These are phyloP conservation scores for Diadema setosum DNA, from an alignment of 35 echinoderm and acorn worm genomes.

Conservation along the genomic window DNA sequence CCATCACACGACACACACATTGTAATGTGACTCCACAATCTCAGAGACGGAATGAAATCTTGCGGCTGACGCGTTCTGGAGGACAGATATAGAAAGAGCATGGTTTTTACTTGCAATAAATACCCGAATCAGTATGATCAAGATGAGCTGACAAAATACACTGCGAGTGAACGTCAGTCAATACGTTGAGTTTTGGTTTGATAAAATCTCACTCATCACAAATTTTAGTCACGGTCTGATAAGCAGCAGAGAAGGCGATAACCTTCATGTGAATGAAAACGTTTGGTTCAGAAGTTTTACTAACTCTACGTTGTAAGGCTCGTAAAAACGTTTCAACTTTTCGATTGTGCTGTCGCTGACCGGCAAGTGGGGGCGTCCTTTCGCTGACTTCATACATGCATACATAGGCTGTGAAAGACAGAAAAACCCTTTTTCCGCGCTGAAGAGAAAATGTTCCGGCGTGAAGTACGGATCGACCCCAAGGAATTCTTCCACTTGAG, in stretches of 20 bases:
- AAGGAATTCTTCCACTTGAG: constrained; percentile 61
- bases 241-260: background rate
- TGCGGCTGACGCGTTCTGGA: too few relatives aligned
- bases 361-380: constrained; percentile 59
- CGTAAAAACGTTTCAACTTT: constrained; percentile 63
- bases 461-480: constrained; percentile 49
- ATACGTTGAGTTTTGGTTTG: too few relatives aligned
- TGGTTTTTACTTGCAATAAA: background rate
- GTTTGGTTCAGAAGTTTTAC: constrained; percentile 24
- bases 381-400: constrained; percentile 60
- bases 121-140: background rate
- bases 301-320: constrained; percentile 62
- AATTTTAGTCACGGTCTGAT: too few relatives aligned
- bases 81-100: too few relatives aligned
- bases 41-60: too few relatives aligned
- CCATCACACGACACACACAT: too few relatives aligned
- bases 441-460: constrained; percentile 60
- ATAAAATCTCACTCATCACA: too few relatives aligned
- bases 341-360: constrained; percentile 26
- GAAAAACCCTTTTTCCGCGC: constrained; percentile 68
- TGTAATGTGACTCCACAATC: too few relatives aligned
- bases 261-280: background rate
- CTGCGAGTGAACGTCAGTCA: background rate
- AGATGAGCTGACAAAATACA: background rate
- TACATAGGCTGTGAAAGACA: constrained; percentile 63